phyloP scores from a whole-genome alignment of 2,797 vertebrate genomes.

The Hippopotamyrus pictus region DNA sequence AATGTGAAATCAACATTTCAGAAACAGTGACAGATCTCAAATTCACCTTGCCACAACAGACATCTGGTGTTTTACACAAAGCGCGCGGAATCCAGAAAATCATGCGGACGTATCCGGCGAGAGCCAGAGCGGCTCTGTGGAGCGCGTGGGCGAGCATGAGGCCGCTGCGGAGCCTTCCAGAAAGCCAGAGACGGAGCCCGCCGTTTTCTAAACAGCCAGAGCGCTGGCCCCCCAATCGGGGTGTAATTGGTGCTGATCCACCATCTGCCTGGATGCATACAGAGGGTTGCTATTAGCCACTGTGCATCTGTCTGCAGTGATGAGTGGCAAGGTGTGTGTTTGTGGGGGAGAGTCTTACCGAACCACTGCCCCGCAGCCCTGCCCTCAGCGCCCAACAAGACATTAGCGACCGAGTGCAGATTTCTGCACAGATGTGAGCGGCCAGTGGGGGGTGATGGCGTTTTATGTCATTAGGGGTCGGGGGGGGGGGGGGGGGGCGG shows the following conservation, averaged over 20 bases:
- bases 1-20: conserved; percentile 15
- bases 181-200: neutral
- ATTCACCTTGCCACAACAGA: conserved; percentile 11
- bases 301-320: conserved; percentile 54
- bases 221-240: conserved; percentile 59
- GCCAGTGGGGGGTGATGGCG: conserved; percentile 3
- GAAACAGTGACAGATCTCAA: conserved; percentile 3
- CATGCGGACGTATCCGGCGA: neutral
- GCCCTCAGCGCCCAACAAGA: conserved; percentile 60
- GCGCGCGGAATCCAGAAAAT: neutral
- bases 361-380: neutral
- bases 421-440: conserved; percentile 44
- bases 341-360: neutral
- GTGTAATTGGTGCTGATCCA: conserved; percentile 66
- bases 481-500: neutral
- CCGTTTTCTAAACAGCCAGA: conserved; percentile 50
- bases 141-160: neutral
- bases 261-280: conserved; percentile 61
- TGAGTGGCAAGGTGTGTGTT: conserved; percentile 28
- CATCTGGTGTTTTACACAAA: conserved; percentile 1
- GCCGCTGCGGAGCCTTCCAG: neutral
- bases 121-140: neutral
- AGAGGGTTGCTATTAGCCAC: conserved; percentile 58
- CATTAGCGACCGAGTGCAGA: conserved; percentile 51
- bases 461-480: neutral